These are phyloP conservation scores for Chloroclystis v-ata DNA, from an alignment of 2,888 invertebrate species.

Conservation along the genomic window DNA sequence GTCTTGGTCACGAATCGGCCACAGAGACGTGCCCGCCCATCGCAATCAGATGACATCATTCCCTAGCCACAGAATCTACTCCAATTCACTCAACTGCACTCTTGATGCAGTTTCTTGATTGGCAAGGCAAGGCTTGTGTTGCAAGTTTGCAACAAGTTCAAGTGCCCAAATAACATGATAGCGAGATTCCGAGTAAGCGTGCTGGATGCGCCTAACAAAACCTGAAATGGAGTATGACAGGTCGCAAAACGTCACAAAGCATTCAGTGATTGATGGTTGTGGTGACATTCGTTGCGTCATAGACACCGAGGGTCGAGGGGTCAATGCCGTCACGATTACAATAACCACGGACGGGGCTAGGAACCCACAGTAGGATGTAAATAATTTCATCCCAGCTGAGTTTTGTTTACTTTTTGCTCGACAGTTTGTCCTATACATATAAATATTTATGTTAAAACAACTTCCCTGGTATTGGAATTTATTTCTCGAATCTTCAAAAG, in stretches of 20 bases:
- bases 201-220: not conserved
- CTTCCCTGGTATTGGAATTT: slow-evolving; percentile 8
- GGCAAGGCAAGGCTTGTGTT: no score
- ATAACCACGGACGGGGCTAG: slow-evolving; percentile 42
- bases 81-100: slow-evolving; percentile 37
- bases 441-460: not conserved
- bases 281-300: slow-evolving; percentile 65
- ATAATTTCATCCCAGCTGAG: slow-evolving; percentile 40
- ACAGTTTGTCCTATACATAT: slow-evolving; percentile 13
- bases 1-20: slow-evolving; percentile 54
- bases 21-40: slow-evolving; percentile 56
- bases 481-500: no score
- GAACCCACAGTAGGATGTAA: slow-evolving; percentile 33
- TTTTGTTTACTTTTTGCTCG: slow-evolving; percentile 24
- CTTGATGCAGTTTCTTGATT: slow-evolving; percentile 34
- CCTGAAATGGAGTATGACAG: slow-evolving; percentile 35
- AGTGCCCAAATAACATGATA: no score
- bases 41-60: slow-evolving; percentile 68
- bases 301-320: slow-evolving; percentile 59
- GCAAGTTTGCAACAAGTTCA: no score
- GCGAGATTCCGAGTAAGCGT: no score
- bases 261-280: slow-evolving; percentile 67
- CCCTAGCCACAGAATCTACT: slow-evolving; percentile 31
- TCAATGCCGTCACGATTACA: slow-evolving; percentile 67
- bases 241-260: slow-evolving; percentile 65